These are phyloP conservation scores for Antennarius striatus DNA, from an alignment of 2,113 vertebrate species.

Conservation along the genomic window DNA sequence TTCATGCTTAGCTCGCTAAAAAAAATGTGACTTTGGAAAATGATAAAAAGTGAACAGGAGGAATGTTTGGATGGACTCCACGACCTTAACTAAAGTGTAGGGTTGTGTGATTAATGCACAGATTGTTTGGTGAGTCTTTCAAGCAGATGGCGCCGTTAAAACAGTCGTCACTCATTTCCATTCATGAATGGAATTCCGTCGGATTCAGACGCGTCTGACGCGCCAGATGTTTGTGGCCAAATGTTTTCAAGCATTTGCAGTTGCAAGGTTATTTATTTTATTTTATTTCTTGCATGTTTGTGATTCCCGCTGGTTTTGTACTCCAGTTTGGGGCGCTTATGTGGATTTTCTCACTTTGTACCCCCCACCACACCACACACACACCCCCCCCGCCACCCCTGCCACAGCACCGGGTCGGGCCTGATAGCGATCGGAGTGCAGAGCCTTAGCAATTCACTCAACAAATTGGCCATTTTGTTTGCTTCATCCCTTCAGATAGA, in stretches of 20 bases:
- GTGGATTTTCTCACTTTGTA: conserved; percentile 21
- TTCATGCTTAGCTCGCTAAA: conserved; percentile 28
- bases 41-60: conserved; percentile 26
- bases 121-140: conserved; percentile 20
- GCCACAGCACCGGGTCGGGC: conserved; percentile 6
- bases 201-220: conserved; percentile 34
- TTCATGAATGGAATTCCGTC: background rate
- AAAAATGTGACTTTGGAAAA: conserved; percentile 21
- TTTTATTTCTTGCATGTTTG: too few relatives aligned
- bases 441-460: conserved; percentile 42
- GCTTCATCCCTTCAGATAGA: conserved; percentile 52
- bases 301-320: too few relatives aligned
- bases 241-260: too few relatives aligned
- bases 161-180: conserved; percentile 11
- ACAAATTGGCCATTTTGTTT: conserved; percentile 68
- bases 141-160: conserved; percentile 31
- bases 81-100: conserved; percentile 38
- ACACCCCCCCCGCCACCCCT: too few relatives aligned
- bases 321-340: conserved; percentile 14
- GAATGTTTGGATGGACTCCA: conserved; percentile 48
- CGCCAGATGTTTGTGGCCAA: conserved; percentile 30
- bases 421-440: conserved; percentile 46
- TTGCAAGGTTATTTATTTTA: too few relatives aligned
- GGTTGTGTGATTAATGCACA: conserved; percentile 31
- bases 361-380: background rate